Conservation (phyloP, 2,888 invertebrate genomes). For the Prosapia bicincta region DNA sequence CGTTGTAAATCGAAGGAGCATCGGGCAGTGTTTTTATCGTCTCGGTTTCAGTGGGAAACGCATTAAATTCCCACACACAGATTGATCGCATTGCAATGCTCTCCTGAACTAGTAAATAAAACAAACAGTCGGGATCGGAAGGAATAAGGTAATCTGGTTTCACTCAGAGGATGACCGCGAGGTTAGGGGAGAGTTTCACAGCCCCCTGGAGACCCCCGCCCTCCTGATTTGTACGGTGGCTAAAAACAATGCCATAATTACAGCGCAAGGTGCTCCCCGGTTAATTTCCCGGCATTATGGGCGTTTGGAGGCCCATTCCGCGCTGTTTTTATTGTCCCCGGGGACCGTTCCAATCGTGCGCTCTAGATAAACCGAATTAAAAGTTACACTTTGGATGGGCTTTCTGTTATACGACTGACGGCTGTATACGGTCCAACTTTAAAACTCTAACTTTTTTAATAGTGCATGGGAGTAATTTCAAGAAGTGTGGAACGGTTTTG, state of each 20-base stretch:
- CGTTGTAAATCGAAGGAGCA: too few relatives aligned
- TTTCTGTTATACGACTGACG: neutral
- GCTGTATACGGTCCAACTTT: neutral
- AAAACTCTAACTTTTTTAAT: neutral
- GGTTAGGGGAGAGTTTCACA: conserved; percentile 18
- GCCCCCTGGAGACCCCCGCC: conserved; percentile 25
- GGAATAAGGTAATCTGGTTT: conserved; percentile 12
- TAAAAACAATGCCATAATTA: conserved; percentile 32
- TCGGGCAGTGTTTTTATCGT: too few relatives aligned
- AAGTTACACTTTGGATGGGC: conserved; percentile 18
- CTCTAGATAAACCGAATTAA: conserved; percentile 23
- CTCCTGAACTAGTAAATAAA: too few relatives aligned
- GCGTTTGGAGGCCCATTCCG: conserved; percentile 66
- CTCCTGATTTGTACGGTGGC: conserved; percentile 36
- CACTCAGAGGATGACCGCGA: conserved; percentile 13
- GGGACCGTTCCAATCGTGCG: conserved; percentile 44
- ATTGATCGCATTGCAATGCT: neutral
- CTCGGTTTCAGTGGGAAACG: neutral
- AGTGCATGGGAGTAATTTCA: too few relatives aligned
- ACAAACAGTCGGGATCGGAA: neutral
- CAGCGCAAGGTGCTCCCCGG: conserved; percentile 41
- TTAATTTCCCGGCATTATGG: conserved; percentile 55
- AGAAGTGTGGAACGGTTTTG: too few relatives aligned
- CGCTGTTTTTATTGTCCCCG: conserved; percentile 60
- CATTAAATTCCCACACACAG: neutral